phyloP scores from a whole-genome alignment of 2,113 vertebrate genomes.

The Malurus elegans region DNA sequence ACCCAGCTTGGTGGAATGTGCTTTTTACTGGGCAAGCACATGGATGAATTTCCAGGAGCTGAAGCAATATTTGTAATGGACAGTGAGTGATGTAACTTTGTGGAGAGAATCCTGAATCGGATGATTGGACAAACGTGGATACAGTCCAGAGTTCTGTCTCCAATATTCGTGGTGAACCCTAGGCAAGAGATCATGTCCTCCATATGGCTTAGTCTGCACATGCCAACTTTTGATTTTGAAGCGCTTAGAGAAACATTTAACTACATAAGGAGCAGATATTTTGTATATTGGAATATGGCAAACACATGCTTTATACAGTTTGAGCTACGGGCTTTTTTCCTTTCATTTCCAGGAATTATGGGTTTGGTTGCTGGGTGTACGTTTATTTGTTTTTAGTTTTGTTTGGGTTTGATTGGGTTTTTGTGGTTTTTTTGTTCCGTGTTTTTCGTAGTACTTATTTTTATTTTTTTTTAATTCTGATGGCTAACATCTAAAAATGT shows the following conservation, averaged over 20 bases:
- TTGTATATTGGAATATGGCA: neutral
- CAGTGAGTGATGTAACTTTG: neutral
- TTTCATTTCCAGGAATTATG: neutral
- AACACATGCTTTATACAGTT: neutral
- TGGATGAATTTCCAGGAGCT: neutral
- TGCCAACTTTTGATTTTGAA: neutral
- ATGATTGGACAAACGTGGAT: neutral
- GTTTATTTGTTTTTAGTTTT: neutral
- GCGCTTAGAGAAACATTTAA: neutral
- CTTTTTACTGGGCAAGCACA: neutral
- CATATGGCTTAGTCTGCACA: neutral
- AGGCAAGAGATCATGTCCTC: neutral
- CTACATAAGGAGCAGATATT: neutral
- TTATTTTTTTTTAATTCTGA: neutral
- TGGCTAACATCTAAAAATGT: neutral
- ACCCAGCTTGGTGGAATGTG: neutral
- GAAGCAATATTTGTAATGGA: neutral
- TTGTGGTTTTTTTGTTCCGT: neutral
- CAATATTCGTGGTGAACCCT: neutral
- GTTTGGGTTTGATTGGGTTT: neutral
- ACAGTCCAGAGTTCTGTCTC: neutral
- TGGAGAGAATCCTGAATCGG: neutral
- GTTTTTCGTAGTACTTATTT: neutral
- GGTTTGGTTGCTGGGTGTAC: rapidly evolving
- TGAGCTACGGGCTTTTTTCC: neutral